Percentiles rank a stretch among this genome's conserved stretches.
Evolutionary conservation across 2,797 vertebrate genomes (phyloP).

Genomic region (Potorous gilbertii): DNA sequence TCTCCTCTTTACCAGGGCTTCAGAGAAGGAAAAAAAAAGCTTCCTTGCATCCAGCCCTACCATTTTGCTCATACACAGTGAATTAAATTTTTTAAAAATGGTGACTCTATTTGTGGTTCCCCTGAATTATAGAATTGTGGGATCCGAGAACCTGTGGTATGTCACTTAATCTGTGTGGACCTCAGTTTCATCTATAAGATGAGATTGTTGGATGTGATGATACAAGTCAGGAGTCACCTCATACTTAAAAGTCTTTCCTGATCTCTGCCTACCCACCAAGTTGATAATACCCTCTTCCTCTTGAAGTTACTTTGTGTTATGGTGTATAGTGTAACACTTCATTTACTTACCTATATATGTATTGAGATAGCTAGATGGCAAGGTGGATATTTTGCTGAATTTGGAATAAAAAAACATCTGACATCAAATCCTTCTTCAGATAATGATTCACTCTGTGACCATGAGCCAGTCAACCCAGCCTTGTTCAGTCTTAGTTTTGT

Average conservation of each 20-base stretch:
- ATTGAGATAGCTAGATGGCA: neutral
- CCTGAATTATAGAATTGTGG: neutral
- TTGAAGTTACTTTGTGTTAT: neutral
- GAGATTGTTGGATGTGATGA: neutral
- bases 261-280: neutral
- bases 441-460: neutral
- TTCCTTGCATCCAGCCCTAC: conserved; percentile 54
- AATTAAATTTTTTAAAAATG: conserved; percentile 66
- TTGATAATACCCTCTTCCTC: neutral
- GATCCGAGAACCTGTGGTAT: neutral
- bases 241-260: neutral
- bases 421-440: neutral
- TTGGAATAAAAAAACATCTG: neutral
- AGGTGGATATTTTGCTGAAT: neutral
- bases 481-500: neutral
- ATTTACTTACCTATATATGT: neutral
- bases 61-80: conserved; percentile 32
- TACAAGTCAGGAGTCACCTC: fast-evolving
- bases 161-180: neutral
- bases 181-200: neutral
- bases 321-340: neutral
- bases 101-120: conserved; percentile 21
- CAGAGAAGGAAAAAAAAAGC: conserved; percentile 67
- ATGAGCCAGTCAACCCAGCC: neutral
- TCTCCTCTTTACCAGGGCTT: conserved; percentile 68